Conservation (phyloP, 2,797 vertebrate genomes). For the Enteromius viviparus region DNA sequence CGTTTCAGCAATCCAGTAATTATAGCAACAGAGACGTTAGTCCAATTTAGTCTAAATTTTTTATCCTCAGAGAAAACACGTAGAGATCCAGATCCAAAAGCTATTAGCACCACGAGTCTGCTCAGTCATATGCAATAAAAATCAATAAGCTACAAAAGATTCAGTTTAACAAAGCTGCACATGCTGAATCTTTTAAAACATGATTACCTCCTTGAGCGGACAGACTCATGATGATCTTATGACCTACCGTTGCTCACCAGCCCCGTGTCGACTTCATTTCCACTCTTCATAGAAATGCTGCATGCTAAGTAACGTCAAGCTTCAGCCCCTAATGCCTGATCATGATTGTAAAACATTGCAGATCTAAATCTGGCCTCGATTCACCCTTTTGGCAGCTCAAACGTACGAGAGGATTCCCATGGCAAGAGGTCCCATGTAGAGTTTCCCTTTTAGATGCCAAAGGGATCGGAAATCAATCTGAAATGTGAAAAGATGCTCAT, state of each 20-base stretch:
- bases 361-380: constrained; percentile 44
- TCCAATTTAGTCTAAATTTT: constrained; percentile 1
- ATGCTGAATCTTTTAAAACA: constrained; percentile 47
- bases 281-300: constrained; percentile 34
- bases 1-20: constrained; percentile 12
- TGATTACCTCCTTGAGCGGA: constrained; percentile 66
- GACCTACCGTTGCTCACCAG: constrained; percentile 23
- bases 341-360: constrained; percentile 26
- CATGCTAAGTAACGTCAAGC: constrained; percentile 36
- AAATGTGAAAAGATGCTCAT: constrained; percentile 58
- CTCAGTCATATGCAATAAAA: constrained; percentile 80
- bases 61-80: neutral
- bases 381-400: constrained; percentile 27
- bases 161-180: constrained; percentile 53
- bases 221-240: constrained; percentile 40
- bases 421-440: constrained; percentile 14
- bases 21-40: constrained; percentile 27
- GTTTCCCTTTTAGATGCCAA: constrained; percentile 61
- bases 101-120: constrained; percentile 47
- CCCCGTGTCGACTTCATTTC: constrained; percentile 7
- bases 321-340: constrained; percentile 7
- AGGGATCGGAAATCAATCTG: constrained; percentile 60
- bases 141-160: constrained; percentile 74
- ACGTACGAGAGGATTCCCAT: neutral
- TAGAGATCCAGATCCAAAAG: constrained; percentile 31